Percentiles rank a stretch among this genome's conserved stretches.
Conservation (phyloP, 1,140 invertebrate species). For the Eupeodes corollae region DNA sequence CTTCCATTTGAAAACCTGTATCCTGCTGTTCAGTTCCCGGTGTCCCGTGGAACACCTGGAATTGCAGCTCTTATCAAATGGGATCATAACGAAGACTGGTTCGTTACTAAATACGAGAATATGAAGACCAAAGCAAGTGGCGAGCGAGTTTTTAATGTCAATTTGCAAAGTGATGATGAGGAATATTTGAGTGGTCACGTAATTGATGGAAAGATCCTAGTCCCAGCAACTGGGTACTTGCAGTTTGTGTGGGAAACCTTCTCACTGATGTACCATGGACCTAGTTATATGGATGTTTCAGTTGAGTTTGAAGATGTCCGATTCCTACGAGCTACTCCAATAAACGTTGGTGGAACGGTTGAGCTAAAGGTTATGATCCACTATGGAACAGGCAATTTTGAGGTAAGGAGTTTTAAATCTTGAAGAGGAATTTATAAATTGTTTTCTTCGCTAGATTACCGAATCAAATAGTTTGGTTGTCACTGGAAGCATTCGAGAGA, state of each 20-base stretch:
- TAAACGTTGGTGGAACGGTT: conserved; percentile 56
- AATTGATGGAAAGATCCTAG: conserved; percentile 77
- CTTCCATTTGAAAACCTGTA: conserved; percentile 44
- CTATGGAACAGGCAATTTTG: conserved; percentile 70
- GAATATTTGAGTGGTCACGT: conserved; percentile 73
- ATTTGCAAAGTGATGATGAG: conserved; percentile 55
- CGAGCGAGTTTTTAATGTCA: conserved; percentile 48
- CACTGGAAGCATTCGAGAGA: conserved; percentile 54
- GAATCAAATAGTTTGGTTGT: conserved; percentile 69
- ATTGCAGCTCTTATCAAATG: conserved; percentile 69
- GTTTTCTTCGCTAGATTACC: conserved; percentile 46
- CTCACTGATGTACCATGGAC: conserved; percentile 57
- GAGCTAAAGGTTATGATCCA: conserved; percentile 73
- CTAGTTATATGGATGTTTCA: conserved; percentile 57
- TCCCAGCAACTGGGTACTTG: conserved; percentile 82
- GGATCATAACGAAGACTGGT: conserved; percentile 79
- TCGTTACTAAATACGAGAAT: conserved; percentile 35
- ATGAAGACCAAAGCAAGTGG: conserved; percentile 39
- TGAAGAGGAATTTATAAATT: not conserved
- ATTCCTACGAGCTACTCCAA: conserved; percentile 70
- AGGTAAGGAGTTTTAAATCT: conserved; percentile 29
- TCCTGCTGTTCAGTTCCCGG: conserved; percentile 60
- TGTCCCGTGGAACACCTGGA: conserved; percentile 65
- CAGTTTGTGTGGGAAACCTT: conserved; percentile 80
- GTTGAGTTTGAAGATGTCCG: conserved; percentile 79